phyloP scores from a whole-genome alignment of 1,140 invertebrate genomes.

The Octopus sinensis region DNA sequence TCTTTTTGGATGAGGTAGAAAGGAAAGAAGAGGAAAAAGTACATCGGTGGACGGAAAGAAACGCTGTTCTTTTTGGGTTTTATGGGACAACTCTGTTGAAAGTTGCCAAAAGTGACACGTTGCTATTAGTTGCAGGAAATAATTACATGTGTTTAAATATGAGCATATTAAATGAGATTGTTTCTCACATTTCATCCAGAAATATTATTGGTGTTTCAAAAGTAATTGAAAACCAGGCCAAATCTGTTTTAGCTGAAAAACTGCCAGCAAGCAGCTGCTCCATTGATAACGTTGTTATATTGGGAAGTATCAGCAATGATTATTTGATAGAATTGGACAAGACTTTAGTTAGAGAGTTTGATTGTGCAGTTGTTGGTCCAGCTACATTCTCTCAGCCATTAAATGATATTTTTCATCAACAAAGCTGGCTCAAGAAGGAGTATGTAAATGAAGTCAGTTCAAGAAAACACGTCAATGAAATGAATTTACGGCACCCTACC shows the following conservation, averaged over 20 bases:
- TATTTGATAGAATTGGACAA: too few relatives aligned
- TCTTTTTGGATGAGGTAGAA: conserved; percentile 49
- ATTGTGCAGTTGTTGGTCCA: too few relatives aligned
- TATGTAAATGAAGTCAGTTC: conserved; percentile 35
- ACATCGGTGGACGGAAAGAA: conserved; percentile 43
- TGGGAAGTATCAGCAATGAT: too few relatives aligned
- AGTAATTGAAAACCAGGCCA: conserved; percentile 51
- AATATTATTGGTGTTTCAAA: conserved; percentile 50
- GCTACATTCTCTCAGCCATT: too few relatives aligned
- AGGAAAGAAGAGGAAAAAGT: conserved; percentile 34
- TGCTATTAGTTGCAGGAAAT: conserved; percentile 46
- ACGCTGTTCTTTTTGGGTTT: conserved; percentile 40
- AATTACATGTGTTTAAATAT: conserved; percentile 52
- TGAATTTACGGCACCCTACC: conserved; percentile 31
- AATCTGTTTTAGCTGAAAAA: conserved; percentile 46
- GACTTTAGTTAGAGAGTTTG: too few relatives aligned
- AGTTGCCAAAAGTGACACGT: conserved; percentile 39
- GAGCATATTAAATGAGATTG: conserved; percentile 47
- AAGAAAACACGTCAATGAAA: conserved; percentile 27
- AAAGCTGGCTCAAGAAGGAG: too few relatives aligned
- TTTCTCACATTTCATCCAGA: conserved; percentile 41
- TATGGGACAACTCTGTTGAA: conserved; percentile 48
- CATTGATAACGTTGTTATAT: too few relatives aligned
- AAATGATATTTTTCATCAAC: too few relatives aligned
- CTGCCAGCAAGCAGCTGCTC: conserved; percentile 49